Evolutionary conservation across 2,113 vertebrate species (phyloP).

Genomic region (Sturnira hondurensis): DNA sequence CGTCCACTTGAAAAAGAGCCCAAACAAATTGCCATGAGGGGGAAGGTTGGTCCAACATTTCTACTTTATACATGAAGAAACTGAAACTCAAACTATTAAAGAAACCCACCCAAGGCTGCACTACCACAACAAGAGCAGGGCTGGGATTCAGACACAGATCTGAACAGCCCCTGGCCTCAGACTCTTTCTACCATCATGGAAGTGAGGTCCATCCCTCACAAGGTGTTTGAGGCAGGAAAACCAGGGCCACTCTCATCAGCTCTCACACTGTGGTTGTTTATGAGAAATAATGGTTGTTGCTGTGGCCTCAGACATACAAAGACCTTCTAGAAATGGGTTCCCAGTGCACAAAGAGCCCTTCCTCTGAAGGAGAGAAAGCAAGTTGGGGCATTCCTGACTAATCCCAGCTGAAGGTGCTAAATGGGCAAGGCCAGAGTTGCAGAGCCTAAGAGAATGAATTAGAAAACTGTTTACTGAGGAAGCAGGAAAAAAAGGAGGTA

Average conservation of each 20-base stretch:
- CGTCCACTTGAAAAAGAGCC: background rate
- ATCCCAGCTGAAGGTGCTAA: background rate
- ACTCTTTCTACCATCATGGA: accelerated
- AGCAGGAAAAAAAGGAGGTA: background rate
- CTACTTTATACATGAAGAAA: background rate
- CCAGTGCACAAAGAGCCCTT: background rate
- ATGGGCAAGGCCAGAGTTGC: background rate
- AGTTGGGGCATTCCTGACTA: accelerated
- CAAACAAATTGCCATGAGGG: background rate
- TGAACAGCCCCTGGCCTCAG: too few species aligned
- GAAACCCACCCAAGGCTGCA: background rate
- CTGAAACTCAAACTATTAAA: background rate
- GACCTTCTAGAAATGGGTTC: background rate
- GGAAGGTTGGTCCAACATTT: too few species aligned
- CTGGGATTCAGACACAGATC: background rate
- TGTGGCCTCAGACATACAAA: background rate
- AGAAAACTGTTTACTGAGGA: constrained; percentile 3
- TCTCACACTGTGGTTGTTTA: background rate
- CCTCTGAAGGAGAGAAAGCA: background rate
- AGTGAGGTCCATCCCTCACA: too few species aligned
- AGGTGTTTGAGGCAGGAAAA: background rate
- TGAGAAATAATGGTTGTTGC: background rate
- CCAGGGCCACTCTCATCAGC: too few species aligned
- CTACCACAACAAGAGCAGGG: background rate
- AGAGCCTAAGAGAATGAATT: background rate